Percentiles rank a stretch among this genome's conserved stretches.
These are phyloP conservation scores for Melinaea menophilus DNA, from an alignment of 2,888 invertebrate genomes.

Conservation along the genomic window DNA sequence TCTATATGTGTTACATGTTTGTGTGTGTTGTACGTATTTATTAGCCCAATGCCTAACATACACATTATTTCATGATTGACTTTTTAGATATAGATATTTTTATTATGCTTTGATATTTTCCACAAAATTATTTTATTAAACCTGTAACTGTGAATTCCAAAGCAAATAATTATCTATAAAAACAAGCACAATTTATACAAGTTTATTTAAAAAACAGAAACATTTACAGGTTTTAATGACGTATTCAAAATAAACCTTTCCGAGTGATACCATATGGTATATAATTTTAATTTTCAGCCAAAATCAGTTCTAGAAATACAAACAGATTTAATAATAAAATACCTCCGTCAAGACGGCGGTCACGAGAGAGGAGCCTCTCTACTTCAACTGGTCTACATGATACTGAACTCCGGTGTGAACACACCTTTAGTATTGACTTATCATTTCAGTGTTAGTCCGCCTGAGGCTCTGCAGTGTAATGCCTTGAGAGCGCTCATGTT, in stretches of 20 bases:
- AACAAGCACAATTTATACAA: no score
- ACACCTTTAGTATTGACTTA: slow-evolving; percentile 55
- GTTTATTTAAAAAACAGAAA: no score
- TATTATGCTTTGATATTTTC: no score
- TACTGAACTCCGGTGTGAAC: slow-evolving; percentile 49
- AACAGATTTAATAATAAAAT: slow-evolving; percentile 53
- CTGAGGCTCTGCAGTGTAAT: slow-evolving; percentile 43
- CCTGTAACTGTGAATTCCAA: no score
- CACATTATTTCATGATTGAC: no score
- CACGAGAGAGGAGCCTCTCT: slow-evolving; percentile 55
- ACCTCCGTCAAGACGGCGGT: slow-evolving; percentile 51
- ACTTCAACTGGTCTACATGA: slow-evolving; percentile 56
- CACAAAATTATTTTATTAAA: no score
- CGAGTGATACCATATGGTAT: not conserved
- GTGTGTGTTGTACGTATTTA: no score
- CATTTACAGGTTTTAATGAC: no score
- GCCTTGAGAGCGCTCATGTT: slow-evolving; percentile 65
- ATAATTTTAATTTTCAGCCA: slow-evolving; percentile 45
- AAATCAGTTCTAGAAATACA: slow-evolving; percentile 57
- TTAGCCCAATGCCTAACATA: no score
- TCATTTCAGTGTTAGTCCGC: slow-evolving; percentile 36
- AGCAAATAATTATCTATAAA: no score
- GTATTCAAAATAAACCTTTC: no score
- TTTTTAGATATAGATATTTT: no score
- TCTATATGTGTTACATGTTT: not conserved